Conservation (phyloP, 2,113 vertebrate genomes). For the Charadrius vociferus region DNA sequence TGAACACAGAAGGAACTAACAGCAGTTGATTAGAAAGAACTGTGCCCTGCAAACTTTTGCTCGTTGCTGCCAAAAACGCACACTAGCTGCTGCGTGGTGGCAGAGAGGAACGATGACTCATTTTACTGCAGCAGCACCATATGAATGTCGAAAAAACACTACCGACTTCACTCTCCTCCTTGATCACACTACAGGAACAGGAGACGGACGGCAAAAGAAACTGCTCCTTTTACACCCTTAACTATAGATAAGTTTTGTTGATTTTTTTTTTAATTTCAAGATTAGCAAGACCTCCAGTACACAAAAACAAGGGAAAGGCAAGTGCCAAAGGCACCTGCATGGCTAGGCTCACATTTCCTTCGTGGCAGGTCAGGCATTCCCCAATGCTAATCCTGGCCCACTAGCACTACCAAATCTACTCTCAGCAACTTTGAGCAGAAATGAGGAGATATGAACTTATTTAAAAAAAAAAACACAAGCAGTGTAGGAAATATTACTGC, state of each 20-base stretch:
- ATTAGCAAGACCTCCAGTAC: background rate
- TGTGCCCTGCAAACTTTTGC: background rate
- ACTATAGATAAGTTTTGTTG: rapidly evolving
- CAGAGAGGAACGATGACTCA: conserved; percentile 56
- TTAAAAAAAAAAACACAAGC: background rate
- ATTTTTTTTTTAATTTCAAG: background rate
- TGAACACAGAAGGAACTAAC: background rate
- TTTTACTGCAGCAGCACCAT: conserved; percentile 47
- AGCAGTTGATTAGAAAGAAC: background rate
- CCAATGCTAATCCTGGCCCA: background rate
- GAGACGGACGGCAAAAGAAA: background rate
- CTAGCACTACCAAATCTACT: background rate
- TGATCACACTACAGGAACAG: background rate
- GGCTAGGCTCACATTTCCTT: background rate
- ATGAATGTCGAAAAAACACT: background rate
- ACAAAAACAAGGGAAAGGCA: background rate
- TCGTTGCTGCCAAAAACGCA: background rate
- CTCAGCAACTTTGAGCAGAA: background rate
- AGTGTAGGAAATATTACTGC: background rate
- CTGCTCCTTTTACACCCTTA: background rate
- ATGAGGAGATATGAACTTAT: rapidly evolving
- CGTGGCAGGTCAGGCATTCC: background rate
- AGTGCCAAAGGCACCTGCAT: rapidly evolving
- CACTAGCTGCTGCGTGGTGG: background rate
- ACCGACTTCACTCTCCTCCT: background rate